Percentiles rank a stretch among this genome's conserved stretches.
Conservation (phyloP, 2,113 vertebrate species). For the Solenodon paradoxus region DNA sequence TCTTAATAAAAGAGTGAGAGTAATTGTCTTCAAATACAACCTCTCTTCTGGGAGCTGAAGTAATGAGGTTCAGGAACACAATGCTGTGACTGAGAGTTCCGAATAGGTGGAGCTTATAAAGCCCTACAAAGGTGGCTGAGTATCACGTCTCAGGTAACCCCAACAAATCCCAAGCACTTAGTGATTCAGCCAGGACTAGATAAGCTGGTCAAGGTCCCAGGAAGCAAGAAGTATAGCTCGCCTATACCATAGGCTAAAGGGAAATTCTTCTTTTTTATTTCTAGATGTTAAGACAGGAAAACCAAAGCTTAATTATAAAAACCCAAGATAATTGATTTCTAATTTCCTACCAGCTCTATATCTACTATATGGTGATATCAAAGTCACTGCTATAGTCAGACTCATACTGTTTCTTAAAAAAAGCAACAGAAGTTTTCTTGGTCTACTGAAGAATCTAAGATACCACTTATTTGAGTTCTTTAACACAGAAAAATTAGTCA, state of each 20-base stretch:
- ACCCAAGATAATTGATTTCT: neutral
- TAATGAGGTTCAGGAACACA: neutral
- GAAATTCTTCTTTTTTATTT: neutral
- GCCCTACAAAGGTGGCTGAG: neutral
- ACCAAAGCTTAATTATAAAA: neutral
- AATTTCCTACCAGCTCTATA: neutral
- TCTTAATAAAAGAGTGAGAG: neutral
- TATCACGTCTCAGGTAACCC: neutral
- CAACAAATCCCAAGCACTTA: neutral
- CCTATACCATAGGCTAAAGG: neutral
- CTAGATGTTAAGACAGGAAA: neutral
- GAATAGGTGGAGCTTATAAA: neutral
- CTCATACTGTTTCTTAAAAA: neutral
- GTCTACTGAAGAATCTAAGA: neutral
- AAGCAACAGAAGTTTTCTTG: neutral
- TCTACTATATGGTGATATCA: neutral
- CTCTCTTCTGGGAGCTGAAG: neutral
- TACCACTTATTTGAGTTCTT: neutral
- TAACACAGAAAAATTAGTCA: neutral
- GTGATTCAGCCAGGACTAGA: neutral
- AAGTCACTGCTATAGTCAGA: neutral
- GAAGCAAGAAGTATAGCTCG: neutral
- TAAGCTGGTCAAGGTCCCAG: neutral
- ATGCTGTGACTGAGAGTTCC: neutral
- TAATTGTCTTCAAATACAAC: neutral